phyloP scores from a whole-genome alignment of 2,113 vertebrate species.

The Nyctibius bracteatus region DNA sequence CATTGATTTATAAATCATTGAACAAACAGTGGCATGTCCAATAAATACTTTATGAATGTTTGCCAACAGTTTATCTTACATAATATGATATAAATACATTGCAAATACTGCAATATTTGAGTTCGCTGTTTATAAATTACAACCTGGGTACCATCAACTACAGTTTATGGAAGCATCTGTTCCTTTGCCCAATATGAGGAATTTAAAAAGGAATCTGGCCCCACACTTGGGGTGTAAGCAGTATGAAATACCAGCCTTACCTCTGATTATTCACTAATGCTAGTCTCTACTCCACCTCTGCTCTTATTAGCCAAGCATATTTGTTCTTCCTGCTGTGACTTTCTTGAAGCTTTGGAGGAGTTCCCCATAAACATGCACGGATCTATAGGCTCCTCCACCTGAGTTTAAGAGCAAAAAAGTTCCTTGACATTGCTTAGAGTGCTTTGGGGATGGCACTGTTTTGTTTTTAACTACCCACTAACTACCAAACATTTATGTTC shows the following conservation, averaged over 20 bases:
- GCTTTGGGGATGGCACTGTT: not conserved
- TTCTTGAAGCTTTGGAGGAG: not conserved
- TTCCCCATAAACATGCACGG: not conserved
- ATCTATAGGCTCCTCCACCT: not conserved
- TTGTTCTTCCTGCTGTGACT: not conserved
- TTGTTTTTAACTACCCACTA: not conserved
- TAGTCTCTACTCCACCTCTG: too few species aligned
- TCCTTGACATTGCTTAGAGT: not conserved
- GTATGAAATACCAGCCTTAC: not conserved
- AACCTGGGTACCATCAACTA: not conserved
- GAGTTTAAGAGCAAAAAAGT: not conserved
- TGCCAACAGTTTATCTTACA: constrained; percentile 62
- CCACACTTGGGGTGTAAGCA: accelerated
- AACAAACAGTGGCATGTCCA: constrained; percentile 39
- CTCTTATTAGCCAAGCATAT: accelerated
- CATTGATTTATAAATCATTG: constrained; percentile 62
- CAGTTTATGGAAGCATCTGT: not conserved
- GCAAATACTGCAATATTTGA: not conserved
- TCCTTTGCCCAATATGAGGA: not conserved
- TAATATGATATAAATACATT: constrained; percentile 62
- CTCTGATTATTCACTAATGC: not conserved
- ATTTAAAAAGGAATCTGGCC: not conserved
- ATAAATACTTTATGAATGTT: constrained; percentile 70
- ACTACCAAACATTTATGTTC: not conserved
- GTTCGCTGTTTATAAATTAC: constrained; percentile 7